Conservation (phyloP, 2,113 vertebrate species). For the Sialia sialis region DNA sequence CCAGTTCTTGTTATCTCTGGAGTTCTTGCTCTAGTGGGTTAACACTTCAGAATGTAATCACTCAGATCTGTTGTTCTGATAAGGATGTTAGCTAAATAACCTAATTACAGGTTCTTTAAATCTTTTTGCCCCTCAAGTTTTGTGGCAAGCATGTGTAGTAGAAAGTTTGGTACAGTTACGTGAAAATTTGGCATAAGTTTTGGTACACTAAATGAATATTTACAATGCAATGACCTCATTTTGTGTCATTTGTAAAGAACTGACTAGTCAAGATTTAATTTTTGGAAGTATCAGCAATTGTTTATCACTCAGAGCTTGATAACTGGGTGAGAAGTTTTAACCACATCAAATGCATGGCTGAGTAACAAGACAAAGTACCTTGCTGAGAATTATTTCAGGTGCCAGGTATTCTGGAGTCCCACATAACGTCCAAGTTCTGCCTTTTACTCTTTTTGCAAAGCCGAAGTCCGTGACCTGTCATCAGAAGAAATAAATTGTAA, state of each 20-base stretch:
- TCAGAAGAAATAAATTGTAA: not conserved
- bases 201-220: not conserved
- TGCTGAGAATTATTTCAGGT: conserved; percentile 99
- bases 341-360: not conserved
- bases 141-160: not conserved
- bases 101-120: not conserved
- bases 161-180: not conserved
- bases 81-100: not conserved
- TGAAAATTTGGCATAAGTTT: not conserved
- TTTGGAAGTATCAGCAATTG: not conserved
- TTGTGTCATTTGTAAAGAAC: not conserved
- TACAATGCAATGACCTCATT: not conserved
- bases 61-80: not conserved
- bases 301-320: not conserved
- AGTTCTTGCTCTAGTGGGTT: not conserved
- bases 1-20: not conserved
- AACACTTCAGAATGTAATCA: not conserved
- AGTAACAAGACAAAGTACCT: conserved; percentile 72
- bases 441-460: conserved; percentile 99
- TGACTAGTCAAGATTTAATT: not conserved
- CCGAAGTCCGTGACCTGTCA: conserved; percentile 97
- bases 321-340: not conserved
- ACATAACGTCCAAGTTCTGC: conserved; percentile 98
- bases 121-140: not conserved
- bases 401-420: conserved; percentile 98